These are phyloP conservation scores for Aplysina aerophoba DNA, from an alignment of 37 sponge, comb jelly and placozoan species.

Conservation along the genomic window DNA sequence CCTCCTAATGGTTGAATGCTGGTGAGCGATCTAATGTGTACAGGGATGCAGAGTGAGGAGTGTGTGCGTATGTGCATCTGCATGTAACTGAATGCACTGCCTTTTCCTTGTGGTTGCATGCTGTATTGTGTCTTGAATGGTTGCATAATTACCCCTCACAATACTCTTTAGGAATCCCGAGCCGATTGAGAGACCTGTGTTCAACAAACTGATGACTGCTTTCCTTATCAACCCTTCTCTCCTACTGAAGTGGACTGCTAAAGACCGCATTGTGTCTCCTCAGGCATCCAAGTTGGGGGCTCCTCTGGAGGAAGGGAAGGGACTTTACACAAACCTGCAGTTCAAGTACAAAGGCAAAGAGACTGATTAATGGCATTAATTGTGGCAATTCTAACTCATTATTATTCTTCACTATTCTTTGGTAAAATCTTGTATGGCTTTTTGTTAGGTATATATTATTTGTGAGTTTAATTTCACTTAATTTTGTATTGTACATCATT, in stretches of 20 bases:
- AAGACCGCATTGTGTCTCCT: background rate
- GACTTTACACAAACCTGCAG: background rate
- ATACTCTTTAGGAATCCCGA: background rate
- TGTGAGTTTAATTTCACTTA: no score
- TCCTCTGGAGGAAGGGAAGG: background rate
- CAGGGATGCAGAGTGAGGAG: background rate
- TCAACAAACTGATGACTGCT: background rate
- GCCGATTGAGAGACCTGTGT: background rate
- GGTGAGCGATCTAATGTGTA: slow-evolving; percentile 16
- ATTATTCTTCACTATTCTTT: no score
- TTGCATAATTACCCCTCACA: no score
- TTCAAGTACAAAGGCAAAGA: no score
- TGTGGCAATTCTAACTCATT: no score
- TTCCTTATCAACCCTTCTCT: background rate
- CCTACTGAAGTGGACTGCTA: slow-evolving; percentile 7
- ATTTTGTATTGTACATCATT: no score
- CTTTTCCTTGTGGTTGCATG: background rate
- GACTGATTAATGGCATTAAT: no score
- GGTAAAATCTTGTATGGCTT: no score
- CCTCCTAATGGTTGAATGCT: background rate
- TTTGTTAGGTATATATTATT: no score
- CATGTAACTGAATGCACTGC: background rate
- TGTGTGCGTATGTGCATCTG: background rate
- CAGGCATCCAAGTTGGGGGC: background rate
- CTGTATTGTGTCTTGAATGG: no score